Conservation (phyloP, 2,113 vertebrate species). For the Propithecus coquereli region DNA sequence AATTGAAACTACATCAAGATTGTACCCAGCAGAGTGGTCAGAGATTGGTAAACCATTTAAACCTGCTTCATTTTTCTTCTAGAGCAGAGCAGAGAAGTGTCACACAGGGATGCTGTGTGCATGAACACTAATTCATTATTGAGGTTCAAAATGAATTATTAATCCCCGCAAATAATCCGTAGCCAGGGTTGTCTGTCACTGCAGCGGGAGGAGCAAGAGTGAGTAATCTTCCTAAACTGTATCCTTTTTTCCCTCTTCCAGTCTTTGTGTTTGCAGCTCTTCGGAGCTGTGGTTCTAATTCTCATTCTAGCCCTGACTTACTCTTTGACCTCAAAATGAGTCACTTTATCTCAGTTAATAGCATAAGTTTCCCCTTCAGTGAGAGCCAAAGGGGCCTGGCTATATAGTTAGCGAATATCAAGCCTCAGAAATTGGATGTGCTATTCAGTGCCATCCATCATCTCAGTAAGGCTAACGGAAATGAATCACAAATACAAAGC, state of each 20-base stretch:
- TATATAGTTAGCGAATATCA: conserved; percentile 37
- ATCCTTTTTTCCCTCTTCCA: background rate
- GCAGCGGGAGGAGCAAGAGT: background rate
- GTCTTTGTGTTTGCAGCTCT: conserved; percentile 29
- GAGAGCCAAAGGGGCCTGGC: conserved; percentile 37
- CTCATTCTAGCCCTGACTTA: conserved; percentile 47
- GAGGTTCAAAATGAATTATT: conserved; percentile 54
- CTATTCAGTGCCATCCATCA: conserved; percentile 17
- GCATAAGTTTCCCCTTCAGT: conserved; percentile 38
- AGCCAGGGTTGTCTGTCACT: background rate
- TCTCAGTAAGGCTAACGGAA: background rate
- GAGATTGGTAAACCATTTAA: background rate
- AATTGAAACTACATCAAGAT: background rate
- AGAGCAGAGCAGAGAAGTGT: background rate
- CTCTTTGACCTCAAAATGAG: conserved; percentile 62
- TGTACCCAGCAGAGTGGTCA: background rate
- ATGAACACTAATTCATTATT: conserved; percentile 42
- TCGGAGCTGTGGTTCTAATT: conserved; percentile 29
- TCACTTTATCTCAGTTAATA: conserved; percentile 66
- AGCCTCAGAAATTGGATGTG: conserved; percentile 39
- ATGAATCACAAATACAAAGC: conserved; percentile 44
- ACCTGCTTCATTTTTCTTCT: background rate
- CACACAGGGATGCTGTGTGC: background rate
- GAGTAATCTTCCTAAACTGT: background rate
- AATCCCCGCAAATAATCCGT: conserved; percentile 34